Percentiles rank a stretch among this genome's conserved stretches.
These are phyloP conservation scores for Colletes collaris DNA, from an alignment of 2,888 invertebrate genomes.

Conservation along the genomic window DNA sequence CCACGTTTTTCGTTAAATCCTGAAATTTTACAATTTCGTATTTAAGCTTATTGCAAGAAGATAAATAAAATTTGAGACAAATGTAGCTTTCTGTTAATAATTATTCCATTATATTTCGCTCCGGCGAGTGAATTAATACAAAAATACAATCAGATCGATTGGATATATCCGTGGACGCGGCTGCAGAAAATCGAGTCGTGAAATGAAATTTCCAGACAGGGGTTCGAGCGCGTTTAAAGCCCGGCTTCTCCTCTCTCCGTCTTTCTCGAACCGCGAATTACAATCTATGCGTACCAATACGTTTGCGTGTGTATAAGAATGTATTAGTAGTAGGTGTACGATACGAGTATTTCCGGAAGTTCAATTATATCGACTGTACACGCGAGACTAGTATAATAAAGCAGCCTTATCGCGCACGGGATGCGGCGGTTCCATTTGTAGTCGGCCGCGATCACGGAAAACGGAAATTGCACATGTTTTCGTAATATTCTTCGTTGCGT, in stretches of 20 bases:
- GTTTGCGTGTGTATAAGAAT: slow-evolving; percentile 1
- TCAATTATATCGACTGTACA: slow-evolving; percentile 44
- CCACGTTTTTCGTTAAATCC: no score
- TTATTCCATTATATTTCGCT: no score
- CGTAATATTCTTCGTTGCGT: slow-evolving; percentile 29
- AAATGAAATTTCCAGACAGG: neutral
- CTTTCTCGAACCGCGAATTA: neutral
- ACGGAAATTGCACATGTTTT: slow-evolving; percentile 30
- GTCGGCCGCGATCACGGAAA: slow-evolving; percentile 27
- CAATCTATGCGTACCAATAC: neutral
- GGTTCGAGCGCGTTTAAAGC: neutral
- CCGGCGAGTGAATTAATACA: no score
- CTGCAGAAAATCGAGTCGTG: neutral
- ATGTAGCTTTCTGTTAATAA: no score
- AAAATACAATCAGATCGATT: neutral
- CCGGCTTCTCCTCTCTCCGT: neutral
- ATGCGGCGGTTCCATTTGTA: slow-evolving; percentile 22
- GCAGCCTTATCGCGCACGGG: slow-evolving; percentile 28
- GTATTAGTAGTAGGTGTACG: neutral
- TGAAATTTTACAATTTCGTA: no score
- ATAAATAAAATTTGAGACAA: no score
- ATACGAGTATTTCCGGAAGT: slow-evolving; percentile 45
- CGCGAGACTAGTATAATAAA: slow-evolving; percentile 35
- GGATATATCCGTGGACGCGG: no score
- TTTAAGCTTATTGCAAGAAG: no score